phyloP scores from a whole-genome alignment of 1,140 invertebrate species.

The Eciton burchellii region DNA sequence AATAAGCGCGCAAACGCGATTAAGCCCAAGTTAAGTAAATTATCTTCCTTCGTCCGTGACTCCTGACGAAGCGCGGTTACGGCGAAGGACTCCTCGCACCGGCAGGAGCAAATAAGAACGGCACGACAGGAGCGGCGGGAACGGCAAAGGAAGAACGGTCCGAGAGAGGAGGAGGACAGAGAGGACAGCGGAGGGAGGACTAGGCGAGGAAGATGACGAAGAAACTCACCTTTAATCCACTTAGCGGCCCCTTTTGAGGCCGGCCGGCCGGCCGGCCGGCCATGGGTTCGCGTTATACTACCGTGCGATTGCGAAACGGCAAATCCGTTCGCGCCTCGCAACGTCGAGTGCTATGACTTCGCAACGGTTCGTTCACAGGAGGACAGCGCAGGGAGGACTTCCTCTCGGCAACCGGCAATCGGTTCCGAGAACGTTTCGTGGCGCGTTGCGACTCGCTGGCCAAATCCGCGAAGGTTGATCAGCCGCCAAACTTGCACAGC shows the following conservation, averaged over 20 bases:
- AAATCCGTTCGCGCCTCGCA: conserved; percentile 66
- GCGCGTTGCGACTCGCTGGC: conserved; percentile 15
- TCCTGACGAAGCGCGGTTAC: conserved; percentile 58
- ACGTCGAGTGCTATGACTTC: conserved; percentile 48
- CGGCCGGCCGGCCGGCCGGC: conserved; percentile 28
- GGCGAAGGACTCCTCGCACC: conserved; percentile 49
- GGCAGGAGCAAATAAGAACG: conserved; percentile 57
- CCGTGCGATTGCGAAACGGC: conserved; percentile 67
- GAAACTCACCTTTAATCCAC: conserved; percentile 70
- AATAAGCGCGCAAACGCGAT: conserved; percentile 60
- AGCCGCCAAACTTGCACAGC: background rate
- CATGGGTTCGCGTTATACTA: conserved; percentile 41
- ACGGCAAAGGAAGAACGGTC: conserved; percentile 27
- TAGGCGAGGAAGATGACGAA: conserved; percentile 59
- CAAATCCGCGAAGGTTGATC: conserved; percentile 37
- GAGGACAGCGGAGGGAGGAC: background rate
- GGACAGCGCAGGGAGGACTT: conserved; percentile 63
- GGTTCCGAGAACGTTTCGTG: conserved; percentile 31
- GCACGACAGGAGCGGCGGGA: conserved; percentile 24
- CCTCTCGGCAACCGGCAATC: conserved; percentile 49
- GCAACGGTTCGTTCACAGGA: conserved; percentile 46
- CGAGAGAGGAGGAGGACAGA: background rate
- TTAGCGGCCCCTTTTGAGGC: conserved; percentile 69
- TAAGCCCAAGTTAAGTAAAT: conserved; percentile 58
- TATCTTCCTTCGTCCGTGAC: conserved; percentile 59